Conservation (phyloP, 1,140 invertebrate genomes). For the Coenobita brevimanus region DNA sequence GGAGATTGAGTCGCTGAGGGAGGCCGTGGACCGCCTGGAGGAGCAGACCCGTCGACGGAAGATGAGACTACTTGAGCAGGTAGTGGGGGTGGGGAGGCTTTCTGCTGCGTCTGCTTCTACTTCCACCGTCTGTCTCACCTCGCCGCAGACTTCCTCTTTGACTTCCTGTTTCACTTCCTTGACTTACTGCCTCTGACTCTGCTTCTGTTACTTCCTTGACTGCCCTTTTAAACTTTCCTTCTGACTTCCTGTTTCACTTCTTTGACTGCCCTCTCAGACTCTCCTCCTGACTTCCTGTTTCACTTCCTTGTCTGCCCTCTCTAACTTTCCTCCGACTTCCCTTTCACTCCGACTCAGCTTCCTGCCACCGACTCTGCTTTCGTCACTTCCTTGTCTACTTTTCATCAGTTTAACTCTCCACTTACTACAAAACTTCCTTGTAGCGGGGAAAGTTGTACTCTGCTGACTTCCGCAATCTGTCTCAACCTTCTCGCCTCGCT, state of each 20-base stretch:
- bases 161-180: background rate
- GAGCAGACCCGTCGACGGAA: constrained; percentile 90
- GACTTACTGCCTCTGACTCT: background rate
- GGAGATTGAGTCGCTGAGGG: constrained; percentile 92
- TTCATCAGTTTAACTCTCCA: background rate
- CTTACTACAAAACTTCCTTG: no score
- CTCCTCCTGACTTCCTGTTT: background rate
- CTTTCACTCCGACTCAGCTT: background rate
- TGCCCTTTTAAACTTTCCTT: background rate
- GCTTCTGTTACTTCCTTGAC: background rate
- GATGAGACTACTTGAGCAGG: constrained; percentile 90
- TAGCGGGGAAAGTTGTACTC: no score
- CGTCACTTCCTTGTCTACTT: background rate
- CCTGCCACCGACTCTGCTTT: background rate
- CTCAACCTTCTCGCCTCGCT: no score
- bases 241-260: background rate
- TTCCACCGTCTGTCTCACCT: background rate
- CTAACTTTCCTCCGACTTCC: background rate
- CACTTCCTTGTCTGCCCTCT: no score
- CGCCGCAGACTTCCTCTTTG: background rate
- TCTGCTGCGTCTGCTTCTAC: background rate
- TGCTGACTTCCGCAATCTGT: no score
- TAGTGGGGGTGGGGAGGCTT: constrained; percentile 73
- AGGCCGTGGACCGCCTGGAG: constrained; percentile 91
- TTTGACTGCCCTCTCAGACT: no score